Evolutionary conservation across 2,888 invertebrate genomes (phyloP), one percentile per base, ranked within the genome.

Genomic region (Yponomeuta sedellus): DNA sequence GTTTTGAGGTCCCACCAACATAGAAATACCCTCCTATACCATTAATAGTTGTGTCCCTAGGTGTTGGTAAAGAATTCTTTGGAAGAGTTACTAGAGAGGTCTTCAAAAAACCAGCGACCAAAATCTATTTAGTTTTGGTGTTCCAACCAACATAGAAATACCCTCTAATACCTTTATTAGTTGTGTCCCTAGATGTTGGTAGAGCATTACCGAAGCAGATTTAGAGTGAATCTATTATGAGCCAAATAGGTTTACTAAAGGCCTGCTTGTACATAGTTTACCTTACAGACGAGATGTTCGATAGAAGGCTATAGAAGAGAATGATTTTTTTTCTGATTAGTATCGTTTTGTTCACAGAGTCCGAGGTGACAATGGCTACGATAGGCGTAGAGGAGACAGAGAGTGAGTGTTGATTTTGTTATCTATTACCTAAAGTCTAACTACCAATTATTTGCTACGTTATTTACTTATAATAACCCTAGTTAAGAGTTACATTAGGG

Each of bases 351-450:
- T 71, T 79, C 78, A 67, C 75, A 90, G 81, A 71, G 86, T 80
- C 71, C 86, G 92, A 73, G 85, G 90, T 28, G 91, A 92, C 74
- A 91, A 89, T 69, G 91, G 92, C n/a, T 90, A 92, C 78, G 92
- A 85, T 74, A 88, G 82, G 74, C 91, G 83, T 73, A 83, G 82
- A 71, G 91, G 61, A n/a, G 66, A 92, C 69, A 86, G 93, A 89
- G 94, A 93, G 94, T 93, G 78, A 92, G 93, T 92, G 8, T 52
- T 64, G 61, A 64, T 64, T 34, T 66, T 58, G 39, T 62, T 61
- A 25, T 52, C 16, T 16, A 12, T 52, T 52, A 16, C 16, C 44
- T 3, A 52, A 12, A 16, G 2, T 44, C 44, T 44, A 12, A 52
- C 44, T n/a, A 52, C 16, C 44, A 22, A 56, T 34, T 34, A 34